phyloP scores from a whole-genome alignment of 1,140 invertebrate species.

The Lineus longissimus region DNA sequence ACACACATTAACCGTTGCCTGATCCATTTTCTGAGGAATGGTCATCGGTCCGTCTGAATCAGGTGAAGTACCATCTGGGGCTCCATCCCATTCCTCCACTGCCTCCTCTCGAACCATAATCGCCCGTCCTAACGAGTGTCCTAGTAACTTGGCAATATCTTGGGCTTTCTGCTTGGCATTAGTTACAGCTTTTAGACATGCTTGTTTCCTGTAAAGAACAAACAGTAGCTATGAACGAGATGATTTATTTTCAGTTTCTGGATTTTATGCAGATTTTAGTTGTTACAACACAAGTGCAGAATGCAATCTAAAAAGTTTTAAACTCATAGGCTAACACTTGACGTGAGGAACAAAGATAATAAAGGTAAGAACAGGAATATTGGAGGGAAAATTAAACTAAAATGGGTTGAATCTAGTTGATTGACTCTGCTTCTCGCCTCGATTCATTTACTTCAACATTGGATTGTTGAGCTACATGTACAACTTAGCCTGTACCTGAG shows the following conservation, averaged over 20 bases:
- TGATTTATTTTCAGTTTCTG: not conserved
- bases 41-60: constrained; percentile 27
- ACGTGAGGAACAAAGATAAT: too few species aligned
- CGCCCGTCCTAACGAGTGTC: constrained; percentile 35
- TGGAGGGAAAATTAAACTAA: too few species aligned
- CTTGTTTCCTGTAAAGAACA: constrained; percentile 37
- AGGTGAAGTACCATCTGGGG: constrained; percentile 18
- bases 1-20: constrained; percentile 28
- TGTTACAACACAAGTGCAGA: too few species aligned
- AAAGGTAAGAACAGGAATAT: too few species aligned
- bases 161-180: constrained; percentile 49
- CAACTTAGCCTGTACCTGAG: constrained; percentile 43
- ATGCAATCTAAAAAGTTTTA: too few species aligned
- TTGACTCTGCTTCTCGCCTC: too few species aligned
- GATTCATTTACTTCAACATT: too few species aligned
- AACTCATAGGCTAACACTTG: too few species aligned
- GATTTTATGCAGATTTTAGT: not conserved
- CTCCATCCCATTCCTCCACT: constrained; percentile 31
- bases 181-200: constrained; percentile 40
- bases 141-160: constrained; percentile 45
- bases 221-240: not conserved
- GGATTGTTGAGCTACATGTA: too few species aligned
- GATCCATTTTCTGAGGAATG: constrained; percentile 29
- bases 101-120: constrained; percentile 37
- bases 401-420: too few species aligned